These are phyloP conservation scores for Anoura caudifer DNA, from an alignment of 2,113 vertebrate species.

Conservation along the genomic window DNA sequence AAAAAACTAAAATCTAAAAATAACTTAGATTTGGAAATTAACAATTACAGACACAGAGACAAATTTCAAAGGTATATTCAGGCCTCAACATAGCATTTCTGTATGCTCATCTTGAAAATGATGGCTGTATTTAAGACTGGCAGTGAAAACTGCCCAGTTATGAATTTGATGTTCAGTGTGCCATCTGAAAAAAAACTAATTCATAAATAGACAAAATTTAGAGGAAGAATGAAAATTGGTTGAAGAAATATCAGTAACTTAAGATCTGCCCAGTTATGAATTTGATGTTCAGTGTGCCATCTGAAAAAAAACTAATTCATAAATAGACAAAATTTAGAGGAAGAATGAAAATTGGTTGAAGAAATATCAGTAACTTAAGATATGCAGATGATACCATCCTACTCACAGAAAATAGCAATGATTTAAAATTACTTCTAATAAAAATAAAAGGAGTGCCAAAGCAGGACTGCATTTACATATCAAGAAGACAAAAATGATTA, in stretches of 20 bases:
- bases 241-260: background rate
- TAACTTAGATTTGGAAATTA: background rate
- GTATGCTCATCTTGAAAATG: constrained; percentile 48
- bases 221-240: background rate
- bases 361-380: background rate
- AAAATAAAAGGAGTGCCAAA: background rate
- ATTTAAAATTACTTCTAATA: background rate
- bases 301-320: background rate
- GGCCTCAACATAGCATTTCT: background rate
- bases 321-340: background rate
- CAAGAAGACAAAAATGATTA: background rate
- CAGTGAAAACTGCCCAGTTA: background rate
- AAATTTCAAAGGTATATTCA: background rate
- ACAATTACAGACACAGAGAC: background rate
- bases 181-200: background rate
- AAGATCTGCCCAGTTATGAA: background rate
- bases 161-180: background rate
- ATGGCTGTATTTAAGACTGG: background rate
- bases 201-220: background rate
- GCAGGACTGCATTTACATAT: background rate
- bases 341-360: background rate
- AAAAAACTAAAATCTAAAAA: background rate
- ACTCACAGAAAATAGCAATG: background rate
- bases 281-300: background rate
- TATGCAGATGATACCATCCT: background rate